Base-by-base conservation (phyloP, 2,113 vertebrate species). In the Mus spicilegus region DNA sequence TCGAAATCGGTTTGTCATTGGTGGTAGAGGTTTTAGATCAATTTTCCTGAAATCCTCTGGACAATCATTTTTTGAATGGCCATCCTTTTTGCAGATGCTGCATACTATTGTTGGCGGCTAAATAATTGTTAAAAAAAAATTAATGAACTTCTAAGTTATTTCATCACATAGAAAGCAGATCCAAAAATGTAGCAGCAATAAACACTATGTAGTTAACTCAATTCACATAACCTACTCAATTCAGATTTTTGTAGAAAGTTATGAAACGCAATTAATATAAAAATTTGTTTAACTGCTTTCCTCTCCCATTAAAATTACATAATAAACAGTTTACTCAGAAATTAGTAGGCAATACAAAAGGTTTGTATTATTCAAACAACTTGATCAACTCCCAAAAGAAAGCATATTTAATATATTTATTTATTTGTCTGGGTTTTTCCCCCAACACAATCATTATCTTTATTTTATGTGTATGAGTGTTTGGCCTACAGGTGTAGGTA, bases 11-110 rank as follows among this genome's bases (percentile, higher is more conserved):
- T 99, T 99, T 49, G 99, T 99, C 99, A 99, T 99, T 11, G 99
- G 99, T 86, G 99, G 99, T 96, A 99, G 98, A 94, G 99, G 99
- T 95, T 99, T 99, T 96, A 99, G 98, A 98, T 99, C 99, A 33
- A 99, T 99, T 99, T 99, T 99, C 98, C 99, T 99, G 96, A 99
- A 99, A 99, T 99, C 99, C 95, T 99, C 99, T 3, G 99, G 99
- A 98, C 99, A 99, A 89, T 99, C 99, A 42, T 99, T 99, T 98
- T 99, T 99, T 97, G 99, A 99, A 98, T 99, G 99, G 92, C 99
- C 99, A 95, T 99, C 99, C 90, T 99, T 98, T 97, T 99, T 99
- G 98, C 99, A 99, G 99, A 99, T 99, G 98, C 99, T 99, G 99
- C 99, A 99, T 98, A 99, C 99, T 73, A 99, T 99, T 1, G 99